Evolutionary conservation across 2,113 vertebrate genomes (phyloP).

Genomic region (Cinclus mexicanus): DNA sequence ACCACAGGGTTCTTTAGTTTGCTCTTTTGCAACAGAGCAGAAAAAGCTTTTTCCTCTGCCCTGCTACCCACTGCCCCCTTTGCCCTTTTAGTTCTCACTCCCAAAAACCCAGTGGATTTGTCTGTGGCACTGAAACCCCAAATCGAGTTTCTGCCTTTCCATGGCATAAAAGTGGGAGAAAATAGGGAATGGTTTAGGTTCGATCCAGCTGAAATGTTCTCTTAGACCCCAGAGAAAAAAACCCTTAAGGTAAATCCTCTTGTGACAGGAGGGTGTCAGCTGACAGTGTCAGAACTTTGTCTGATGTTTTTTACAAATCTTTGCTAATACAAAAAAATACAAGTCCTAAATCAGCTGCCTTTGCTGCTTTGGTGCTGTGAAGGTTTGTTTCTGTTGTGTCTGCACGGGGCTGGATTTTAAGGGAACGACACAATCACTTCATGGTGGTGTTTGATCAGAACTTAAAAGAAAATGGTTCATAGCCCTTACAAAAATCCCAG

Average conservation of each 20-base stretch:
- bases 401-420: background rate
- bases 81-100: background rate
- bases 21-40: conserved; percentile 30
- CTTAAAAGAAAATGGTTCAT: background rate
- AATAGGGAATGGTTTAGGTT: background rate
- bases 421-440: background rate
- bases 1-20: conserved; percentile 55
- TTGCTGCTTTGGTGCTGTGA: background rate
- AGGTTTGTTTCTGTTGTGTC: background rate
- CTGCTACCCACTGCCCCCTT: conserved; percentile 7
- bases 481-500: background rate
- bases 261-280: background rate
- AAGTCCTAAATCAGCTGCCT: background rate
- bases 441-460: background rate
- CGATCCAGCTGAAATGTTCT: background rate
- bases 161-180: background rate
- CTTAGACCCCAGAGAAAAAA: background rate
- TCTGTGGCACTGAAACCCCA: background rate
- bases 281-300: background rate
- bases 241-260: background rate
- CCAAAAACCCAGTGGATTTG: background rate
- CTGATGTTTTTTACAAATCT: background rate
- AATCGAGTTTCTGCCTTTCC: background rate
- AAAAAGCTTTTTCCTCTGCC: conserved; percentile 5
- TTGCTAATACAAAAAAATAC: background rate